Conservation (phyloP, 2,113 vertebrate species). For the Notothenia coriiceps region DNA sequence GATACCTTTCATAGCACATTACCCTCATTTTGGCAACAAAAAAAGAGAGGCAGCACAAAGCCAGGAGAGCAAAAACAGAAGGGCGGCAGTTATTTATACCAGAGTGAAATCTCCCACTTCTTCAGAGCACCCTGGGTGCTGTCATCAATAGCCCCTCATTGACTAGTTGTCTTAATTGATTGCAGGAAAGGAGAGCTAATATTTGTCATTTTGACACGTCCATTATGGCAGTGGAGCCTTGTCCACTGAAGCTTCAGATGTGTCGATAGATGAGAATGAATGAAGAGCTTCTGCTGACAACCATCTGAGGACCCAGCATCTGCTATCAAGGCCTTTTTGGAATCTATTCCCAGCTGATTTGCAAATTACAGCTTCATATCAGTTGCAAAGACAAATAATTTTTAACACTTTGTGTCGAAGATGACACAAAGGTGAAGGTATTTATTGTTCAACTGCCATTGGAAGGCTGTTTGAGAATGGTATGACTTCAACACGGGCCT, state of each 20-base stretch:
- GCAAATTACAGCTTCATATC: background rate
- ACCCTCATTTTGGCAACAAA: conserved; percentile 79
- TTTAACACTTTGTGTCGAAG: conserved; percentile 21
- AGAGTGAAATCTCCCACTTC: conserved; percentile 50
- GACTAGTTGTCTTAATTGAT: conserved; percentile 77
- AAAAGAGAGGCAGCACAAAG: conserved; percentile 55
- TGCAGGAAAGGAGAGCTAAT: conserved; percentile 63
- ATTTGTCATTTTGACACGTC: conserved; percentile 80
- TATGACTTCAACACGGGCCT: conserved; percentile 28
- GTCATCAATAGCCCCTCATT: conserved; percentile 64
- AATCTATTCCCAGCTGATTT: conserved; percentile 12
- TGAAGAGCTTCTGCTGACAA: conserved; percentile 39
- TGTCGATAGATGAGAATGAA: conserved; percentile 80
- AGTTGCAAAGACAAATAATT: background rate
- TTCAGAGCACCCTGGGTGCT: conserved; percentile 36
- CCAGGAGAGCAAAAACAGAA: conserved; percentile 65
- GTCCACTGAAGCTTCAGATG: conserved; percentile 73
- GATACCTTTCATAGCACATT: conserved; percentile 85
- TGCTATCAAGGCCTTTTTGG: conserved; percentile 29
- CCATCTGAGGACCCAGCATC: conserved; percentile 33
- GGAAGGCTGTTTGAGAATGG: conserved; percentile 28
- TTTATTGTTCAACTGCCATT: conserved; percentile 23
- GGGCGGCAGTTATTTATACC: conserved; percentile 69
- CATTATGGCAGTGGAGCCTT: conserved; percentile 62
- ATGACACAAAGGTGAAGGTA: conserved; percentile 19